Percentiles rank a stretch among this genome's conserved stretches.
Evolutionary conservation across 2,888 invertebrate species (phyloP).

Genomic region (Hymenopus coronatus): DNA sequence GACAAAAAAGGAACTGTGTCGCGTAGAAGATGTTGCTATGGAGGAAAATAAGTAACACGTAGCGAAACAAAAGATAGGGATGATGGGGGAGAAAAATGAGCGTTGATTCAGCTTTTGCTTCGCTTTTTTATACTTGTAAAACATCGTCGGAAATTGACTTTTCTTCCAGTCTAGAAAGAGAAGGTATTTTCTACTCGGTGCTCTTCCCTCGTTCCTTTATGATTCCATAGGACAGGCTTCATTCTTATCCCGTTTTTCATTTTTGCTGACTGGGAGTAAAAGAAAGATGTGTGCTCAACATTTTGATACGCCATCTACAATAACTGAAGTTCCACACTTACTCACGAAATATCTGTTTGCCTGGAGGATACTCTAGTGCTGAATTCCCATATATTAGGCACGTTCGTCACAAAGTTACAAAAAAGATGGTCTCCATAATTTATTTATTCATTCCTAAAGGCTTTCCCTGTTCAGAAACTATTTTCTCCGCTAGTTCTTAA

Average conservation of each 20-base stretch:
- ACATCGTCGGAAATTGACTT: not conserved
- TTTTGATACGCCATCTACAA: not conserved
- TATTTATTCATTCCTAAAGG: too few relatives aligned
- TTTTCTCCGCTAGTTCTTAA: too few relatives aligned
- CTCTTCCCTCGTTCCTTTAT: not conserved
- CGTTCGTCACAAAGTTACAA: too few relatives aligned
- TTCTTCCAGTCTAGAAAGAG: not conserved
- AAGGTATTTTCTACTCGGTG: not conserved
- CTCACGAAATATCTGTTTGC: not conserved
- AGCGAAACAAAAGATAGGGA: not conserved
- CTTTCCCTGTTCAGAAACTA: too few relatives aligned
- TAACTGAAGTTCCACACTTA: not conserved
- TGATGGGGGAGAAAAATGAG: not conserved
- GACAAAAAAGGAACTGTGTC: not conserved
- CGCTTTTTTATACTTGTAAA: not conserved
- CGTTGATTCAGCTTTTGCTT: not conserved
- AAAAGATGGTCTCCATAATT: too few relatives aligned
- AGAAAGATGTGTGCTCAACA: not conserved
- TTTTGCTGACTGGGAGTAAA: not conserved
- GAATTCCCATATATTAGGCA: too few relatives aligned
- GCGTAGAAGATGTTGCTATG: not conserved
- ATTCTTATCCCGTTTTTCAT: not conserved
- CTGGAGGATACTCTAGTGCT: not conserved
- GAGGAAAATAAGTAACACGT: not conserved
- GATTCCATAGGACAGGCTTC: not conserved